Conservation (phyloP, 2,113 vertebrate species). For the Ceyx melanurus region DNA sequence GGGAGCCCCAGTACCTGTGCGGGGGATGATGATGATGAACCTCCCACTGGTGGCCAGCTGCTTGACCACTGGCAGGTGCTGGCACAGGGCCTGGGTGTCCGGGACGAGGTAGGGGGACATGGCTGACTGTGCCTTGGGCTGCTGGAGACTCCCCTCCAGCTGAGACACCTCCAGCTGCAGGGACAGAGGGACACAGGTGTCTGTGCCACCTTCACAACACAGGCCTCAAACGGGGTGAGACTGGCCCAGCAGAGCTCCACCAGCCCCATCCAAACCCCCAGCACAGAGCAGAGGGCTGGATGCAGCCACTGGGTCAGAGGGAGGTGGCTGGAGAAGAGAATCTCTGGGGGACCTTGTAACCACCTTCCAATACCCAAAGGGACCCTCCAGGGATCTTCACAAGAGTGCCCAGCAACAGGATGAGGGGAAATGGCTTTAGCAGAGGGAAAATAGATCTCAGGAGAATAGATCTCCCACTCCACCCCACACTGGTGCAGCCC, state of each 20-base stretch:
- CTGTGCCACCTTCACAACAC: neutral
- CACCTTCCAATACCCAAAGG: too few relatives aligned
- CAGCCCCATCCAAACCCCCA: neutral
- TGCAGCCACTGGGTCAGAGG: neutral
- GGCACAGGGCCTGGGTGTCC: constrained; percentile 91
- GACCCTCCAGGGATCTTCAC: too few relatives aligned
- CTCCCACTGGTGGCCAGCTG: constrained; percentile 91
- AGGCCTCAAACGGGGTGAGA: neutral
- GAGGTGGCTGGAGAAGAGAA: too few relatives aligned
- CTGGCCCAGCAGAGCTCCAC: neutral
- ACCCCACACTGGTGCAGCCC: neutral
- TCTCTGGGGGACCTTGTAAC: too few relatives aligned
- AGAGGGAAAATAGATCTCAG: too few relatives aligned
- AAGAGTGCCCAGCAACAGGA: too few relatives aligned
- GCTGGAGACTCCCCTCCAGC: constrained; percentile 95
- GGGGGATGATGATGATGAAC: constrained; percentile 97
- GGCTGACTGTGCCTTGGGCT: constrained; percentile 92
- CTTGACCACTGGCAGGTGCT: constrained; percentile 86
- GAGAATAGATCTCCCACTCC: neutral
- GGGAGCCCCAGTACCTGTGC: constrained; percentile 79
- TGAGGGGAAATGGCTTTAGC: too few relatives aligned
- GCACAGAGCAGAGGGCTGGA: neutral
- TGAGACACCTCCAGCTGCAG: constrained; percentile 94
- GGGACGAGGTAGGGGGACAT: constrained; percentile 98
- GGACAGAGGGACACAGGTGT: neutral